Conservation (phyloP, 2,113 vertebrate genomes). For the Narcine bancroftii region DNA sequence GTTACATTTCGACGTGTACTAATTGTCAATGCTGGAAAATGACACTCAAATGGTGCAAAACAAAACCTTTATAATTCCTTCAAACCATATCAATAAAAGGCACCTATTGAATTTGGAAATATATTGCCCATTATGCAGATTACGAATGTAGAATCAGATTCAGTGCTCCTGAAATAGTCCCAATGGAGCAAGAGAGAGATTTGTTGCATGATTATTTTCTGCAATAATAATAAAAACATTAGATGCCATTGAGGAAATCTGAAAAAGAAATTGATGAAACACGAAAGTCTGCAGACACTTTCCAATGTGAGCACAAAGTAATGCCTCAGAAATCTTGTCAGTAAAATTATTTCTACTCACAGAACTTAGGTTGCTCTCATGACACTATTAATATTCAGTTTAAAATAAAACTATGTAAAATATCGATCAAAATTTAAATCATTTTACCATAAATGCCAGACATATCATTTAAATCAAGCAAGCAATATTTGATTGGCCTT, state of each 20-base stretch:
- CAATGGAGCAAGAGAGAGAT: not conserved
- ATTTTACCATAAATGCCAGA: not conserved
- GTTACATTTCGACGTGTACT: not conserved
- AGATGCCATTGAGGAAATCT: too few species aligned
- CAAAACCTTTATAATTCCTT: not conserved
- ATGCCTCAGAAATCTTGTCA: not conserved
- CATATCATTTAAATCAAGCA: not conserved
- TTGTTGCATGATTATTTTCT: not conserved
- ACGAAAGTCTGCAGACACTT: too few species aligned
- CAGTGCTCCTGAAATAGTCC: not conserved
- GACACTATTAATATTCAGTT: not conserved
- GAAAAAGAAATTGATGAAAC: too few species aligned
- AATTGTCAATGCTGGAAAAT: constrained; percentile 1
- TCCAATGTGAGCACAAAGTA: not conserved
- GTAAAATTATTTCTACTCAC: not conserved
- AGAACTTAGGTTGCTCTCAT: not conserved
- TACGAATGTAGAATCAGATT: not conserved
- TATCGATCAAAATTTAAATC: not conserved
- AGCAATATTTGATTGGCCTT: not conserved
- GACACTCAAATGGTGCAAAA: not conserved
- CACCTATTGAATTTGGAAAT: not conserved
- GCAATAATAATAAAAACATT: too few species aligned
- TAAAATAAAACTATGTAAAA: not conserved
- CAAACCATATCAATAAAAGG: not conserved
- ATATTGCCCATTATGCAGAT: not conserved